Conservation (phyloP, 2,797 vertebrate genomes). For the Urosaurus nigricauda region DNA sequence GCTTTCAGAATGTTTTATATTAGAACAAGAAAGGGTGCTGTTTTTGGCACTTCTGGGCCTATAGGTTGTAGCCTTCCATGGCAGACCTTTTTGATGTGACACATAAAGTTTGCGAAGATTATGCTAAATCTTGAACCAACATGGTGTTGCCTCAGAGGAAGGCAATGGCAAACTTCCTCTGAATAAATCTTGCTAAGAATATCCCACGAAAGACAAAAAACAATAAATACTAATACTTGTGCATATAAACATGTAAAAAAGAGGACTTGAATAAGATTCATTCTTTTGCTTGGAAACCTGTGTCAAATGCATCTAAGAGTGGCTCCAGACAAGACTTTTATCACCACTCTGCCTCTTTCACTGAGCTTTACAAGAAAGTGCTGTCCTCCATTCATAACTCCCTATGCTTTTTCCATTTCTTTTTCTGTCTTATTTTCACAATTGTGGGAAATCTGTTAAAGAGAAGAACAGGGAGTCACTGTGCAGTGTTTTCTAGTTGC, state of each 20-base stretch:
- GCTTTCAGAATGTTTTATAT: constrained; percentile 17
- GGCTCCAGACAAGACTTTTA: neutral
- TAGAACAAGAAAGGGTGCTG: constrained; percentile 29
- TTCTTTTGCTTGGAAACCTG: neutral
- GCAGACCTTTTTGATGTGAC: neutral
- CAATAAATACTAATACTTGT: neutral
- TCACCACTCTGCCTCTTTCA: neutral
- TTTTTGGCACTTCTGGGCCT: neutral
- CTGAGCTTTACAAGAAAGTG: neutral
- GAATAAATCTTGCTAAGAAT: too few species aligned
- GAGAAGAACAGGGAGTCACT: neutral
- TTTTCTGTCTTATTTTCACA: neutral
- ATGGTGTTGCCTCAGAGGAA: too few species aligned
- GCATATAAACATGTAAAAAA: neutral
- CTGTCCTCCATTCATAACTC: neutral
- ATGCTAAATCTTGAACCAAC: neutral
- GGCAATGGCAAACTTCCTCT: too few species aligned
- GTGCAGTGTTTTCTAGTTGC: neutral
- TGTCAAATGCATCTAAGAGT: neutral
- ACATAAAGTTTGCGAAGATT: neutral
- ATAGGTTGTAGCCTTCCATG: neutral
- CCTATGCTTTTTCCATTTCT: neutral
- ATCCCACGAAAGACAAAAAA: neutral
- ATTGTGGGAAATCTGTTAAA: neutral
- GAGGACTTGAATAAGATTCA: neutral